A percentile compares a stretch with the other conserved stretches of the same genome.
Evolutionary conservation across 2,888 invertebrate species (phyloP).

Genomic region (Hemicrepidius hirtus): DNA sequence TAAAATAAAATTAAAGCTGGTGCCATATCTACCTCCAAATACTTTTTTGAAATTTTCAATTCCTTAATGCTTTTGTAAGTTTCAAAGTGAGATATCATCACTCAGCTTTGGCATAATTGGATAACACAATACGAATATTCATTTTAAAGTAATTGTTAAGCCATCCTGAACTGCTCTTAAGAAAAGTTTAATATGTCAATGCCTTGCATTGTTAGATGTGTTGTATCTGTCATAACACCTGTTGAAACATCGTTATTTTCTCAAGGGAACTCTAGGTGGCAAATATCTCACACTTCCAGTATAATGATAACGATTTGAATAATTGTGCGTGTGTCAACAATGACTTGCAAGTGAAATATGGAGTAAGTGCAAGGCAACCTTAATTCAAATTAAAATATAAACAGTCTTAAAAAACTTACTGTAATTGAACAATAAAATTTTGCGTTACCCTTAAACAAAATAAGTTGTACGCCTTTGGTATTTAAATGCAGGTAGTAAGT

Average conservation of each 20-base stretch:
- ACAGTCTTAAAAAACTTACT: too few species aligned
- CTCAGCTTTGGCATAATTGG: neutral
- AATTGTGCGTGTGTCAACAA: conserved; percentile 36
- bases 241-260: conserved; percentile 64
- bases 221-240: conserved; percentile 52
- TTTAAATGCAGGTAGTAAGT: conserved; percentile 65
- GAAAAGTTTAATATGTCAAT: conserved; percentile 49
- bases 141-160: conserved; percentile 27
- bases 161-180: conserved; percentile 34
- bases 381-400: too few species aligned
- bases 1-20: too few species aligned
- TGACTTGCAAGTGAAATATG: neutral
- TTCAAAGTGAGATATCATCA: neutral
- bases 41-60: neutral
- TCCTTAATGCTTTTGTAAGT: neutral
- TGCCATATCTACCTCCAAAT: too few species aligned
- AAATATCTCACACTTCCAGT: conserved; percentile 57
- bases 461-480: conserved; percentile 61
- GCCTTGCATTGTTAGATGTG: conserved; percentile 39
- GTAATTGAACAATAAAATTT: too few species aligned
- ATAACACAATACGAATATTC: conserved; percentile 22
- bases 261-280: conserved; percentile 64
- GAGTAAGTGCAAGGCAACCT: neutral
- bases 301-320: conserved; percentile 29
- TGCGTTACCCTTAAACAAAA: conserved; percentile 32